A percentile compares a stretch with the other conserved stretches of the same genome.
phyloP scores from a whole-genome alignment of 2,888 invertebrate genomes.

The Embidobia sp. region DNA sequence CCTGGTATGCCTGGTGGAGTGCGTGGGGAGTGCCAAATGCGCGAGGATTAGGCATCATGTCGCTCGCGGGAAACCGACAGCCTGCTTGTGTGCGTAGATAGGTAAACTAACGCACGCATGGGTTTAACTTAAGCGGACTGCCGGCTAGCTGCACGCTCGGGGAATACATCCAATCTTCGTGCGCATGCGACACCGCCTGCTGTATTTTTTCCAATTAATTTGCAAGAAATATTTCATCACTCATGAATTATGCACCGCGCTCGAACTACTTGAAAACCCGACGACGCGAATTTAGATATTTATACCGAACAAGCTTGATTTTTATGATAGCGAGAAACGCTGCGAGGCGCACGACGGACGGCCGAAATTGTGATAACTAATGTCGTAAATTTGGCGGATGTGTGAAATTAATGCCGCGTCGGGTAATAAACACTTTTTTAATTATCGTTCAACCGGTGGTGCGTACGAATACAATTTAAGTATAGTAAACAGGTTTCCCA shows the following conservation, averaged over 20 bases:
- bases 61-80: constrained; percentile 64
- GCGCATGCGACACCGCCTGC: constrained; percentile 39
- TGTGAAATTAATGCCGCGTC: no score
- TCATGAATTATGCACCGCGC: constrained; percentile 28
- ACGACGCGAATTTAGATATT: constrained; percentile 13
- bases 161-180: constrained; percentile 57
- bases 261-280: not conserved
- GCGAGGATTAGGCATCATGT: constrained; percentile 62
- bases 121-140: constrained; percentile 59
- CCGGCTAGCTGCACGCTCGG: constrained; percentile 48
- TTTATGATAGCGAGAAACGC: no score
- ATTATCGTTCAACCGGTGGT: no score
- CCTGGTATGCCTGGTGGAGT: constrained; percentile 44
- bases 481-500: no score
- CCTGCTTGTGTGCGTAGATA: constrained; percentile 60
- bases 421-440: no score
- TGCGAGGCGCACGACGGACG: no score
- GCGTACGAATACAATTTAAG: no score
- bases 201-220: constrained; percentile 51
- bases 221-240: constrained; percentile 47
- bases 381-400: no score
- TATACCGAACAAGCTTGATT: not conserved
- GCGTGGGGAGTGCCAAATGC: constrained; percentile 40
- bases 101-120: constrained; percentile 64
- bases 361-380: no score